Evolutionary conservation across 2,888 invertebrate species (phyloP), one percentile per base, ranked within the genome.

Genomic region (Cryptus armator): DNA sequence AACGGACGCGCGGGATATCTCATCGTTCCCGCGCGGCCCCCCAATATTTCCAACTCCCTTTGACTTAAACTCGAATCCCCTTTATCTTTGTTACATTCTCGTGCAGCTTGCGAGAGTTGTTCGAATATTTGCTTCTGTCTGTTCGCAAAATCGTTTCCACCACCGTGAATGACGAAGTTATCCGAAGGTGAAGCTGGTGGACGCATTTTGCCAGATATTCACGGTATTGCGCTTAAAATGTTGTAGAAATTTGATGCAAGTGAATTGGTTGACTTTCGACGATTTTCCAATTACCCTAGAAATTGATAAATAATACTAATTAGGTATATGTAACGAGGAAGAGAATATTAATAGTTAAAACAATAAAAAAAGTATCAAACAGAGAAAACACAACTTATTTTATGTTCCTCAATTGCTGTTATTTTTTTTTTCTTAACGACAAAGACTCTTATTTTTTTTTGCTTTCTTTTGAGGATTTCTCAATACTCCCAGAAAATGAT

Each of bases 81-180:
- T 92, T 94, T 71, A 92, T 91, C 82, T 88, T 91, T 83, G 91
- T 94, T 90, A 91, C 94, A 91, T 90, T 95, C 93, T 77, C 95
- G 96, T 90, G 96, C 96, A 32, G 96, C 96, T 89, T 95, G 94
- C 90, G 96, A 95, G 9, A 97, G 92, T 80, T 96, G 96, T 76
- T 96, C 96, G 89, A 97, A 97, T 5, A 97, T 94, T 88, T 95
- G 95, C 91, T 96, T 96, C 87, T 96, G 96, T 86, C 97, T 95
- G 86, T 96, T 92, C 9, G 91, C 90, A 88, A 95, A 95, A 16
- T 91, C 93, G 56, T 91, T 90, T 82, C 94, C 91, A 53, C 92
- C 92, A 9, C 91, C 89, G 6, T 87, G 88, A 10, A 90, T 72
- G 24, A 84, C 59, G 32, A 90, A 91, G 12, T 89, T 80, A 29